Percentiles rank a stretch among this genome's conserved stretches.
Conservation (phyloP, 2,797 vertebrate species). For the Bovichtus variegatus region DNA sequence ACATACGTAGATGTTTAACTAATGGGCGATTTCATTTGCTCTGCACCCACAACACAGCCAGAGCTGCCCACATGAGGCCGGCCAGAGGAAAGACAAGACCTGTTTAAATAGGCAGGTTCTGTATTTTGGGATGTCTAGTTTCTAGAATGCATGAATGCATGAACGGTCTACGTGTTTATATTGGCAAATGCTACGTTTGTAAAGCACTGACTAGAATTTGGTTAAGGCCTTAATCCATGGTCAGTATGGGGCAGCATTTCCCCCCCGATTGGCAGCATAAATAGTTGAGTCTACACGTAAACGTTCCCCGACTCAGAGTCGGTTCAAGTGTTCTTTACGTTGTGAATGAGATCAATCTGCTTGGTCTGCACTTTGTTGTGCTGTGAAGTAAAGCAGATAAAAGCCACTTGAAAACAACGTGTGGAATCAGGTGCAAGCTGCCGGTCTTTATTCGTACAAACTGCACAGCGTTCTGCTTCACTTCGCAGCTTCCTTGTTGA, state of each 20-base stretch:
- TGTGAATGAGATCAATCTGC: background rate
- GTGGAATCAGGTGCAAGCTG: slow-evolving; percentile 1
- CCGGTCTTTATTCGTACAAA: background rate
- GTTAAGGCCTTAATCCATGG: background rate
- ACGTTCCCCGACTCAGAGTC: background rate
- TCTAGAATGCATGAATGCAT: background rate
- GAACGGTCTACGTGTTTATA: background rate
- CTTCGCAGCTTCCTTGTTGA: background rate
- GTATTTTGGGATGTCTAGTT: background rate
- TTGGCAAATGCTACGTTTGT: background rate
- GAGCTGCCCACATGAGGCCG: slow-evolving; percentile 51
- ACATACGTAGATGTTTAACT: slow-evolving; percentile 56
- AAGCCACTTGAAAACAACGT: slow-evolving; percentile 1
- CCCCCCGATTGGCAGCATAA: background rate
- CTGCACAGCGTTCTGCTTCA: background rate
- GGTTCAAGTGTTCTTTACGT: background rate
- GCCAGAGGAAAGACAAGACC: slow-evolving; percentile 1
- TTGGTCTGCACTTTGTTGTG: background rate
- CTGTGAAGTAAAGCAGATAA: slow-evolving; percentile 10
- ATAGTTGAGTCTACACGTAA: background rate
- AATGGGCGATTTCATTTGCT: slow-evolving; percentile 68
- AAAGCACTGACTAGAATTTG: background rate
- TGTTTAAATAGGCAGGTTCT: background rate
- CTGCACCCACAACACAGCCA: slow-evolving; percentile 40
- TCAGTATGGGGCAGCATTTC: background rate